Evolutionary conservation across 2,113 vertebrate genomes (phyloP), one percentile per base, ranked within the genome.

Genomic region (Deroptyus accipitrinus): DNA sequence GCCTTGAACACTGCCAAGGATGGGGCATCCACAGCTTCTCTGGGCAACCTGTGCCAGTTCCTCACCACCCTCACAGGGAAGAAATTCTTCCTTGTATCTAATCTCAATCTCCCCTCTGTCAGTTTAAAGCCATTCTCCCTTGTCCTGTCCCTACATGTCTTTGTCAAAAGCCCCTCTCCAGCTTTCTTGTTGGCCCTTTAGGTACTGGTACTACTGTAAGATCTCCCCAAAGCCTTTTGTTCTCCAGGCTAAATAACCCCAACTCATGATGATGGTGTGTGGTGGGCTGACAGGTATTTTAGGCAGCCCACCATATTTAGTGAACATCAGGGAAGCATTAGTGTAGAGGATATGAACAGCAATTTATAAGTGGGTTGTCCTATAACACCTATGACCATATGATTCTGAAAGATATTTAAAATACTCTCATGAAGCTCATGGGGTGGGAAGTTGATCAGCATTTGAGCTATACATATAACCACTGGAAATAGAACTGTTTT

Each of bases 1-100:
- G 41, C 41, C 13, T 1, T 20, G n/a, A 19, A 13, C 1, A 19
- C 14, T 55, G 35, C 17, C 57, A 72, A 22, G 8, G 4, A 23
- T 16, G 35, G 17, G 17, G 13, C 17, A 63, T 4, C 35, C 41
- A 41, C 30, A 27, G 0, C 15, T 37, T 27, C 41, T 78, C 35
- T 42, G 17, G 20, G 1, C 52, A 67, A 1, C 33, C 52, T 61
- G 22, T 75, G 37, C 33, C 42, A 51, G 37, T 0, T 3, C 15
- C 27, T 82, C 42, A 18, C 4, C 86, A 49, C 42, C 11, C 13
- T 31, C 59, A 57, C 17, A 8, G 27, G 4, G 18, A 44, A 51
- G 7, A 51, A 33, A 23, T 82, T 33, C 23, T 52, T 19, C 44
- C 22, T 23, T 12, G 31, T 13, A 67, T 7, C 33, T 72, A 6